These are phyloP conservation scores for Diceros bicornis DNA, from an alignment of 2,797 vertebrate genomes.

Conservation along the genomic window DNA sequence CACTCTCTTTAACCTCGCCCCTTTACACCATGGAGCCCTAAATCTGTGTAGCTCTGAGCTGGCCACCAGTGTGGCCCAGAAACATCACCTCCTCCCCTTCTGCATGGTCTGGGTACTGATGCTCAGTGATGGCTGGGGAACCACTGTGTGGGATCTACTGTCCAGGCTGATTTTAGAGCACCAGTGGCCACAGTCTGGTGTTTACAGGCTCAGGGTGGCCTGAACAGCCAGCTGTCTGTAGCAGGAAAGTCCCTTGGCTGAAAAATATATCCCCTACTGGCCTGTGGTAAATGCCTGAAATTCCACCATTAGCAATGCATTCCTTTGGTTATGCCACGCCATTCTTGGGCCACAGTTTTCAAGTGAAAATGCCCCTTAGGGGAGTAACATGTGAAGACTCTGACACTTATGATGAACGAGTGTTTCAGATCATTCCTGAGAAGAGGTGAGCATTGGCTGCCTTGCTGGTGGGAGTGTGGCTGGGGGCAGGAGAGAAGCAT, in stretches of 20 bases:
- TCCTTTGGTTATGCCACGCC: conserved; percentile 69
- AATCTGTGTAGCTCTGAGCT: neutral
- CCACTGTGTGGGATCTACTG: neutral
- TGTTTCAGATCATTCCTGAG: conserved; percentile 48
- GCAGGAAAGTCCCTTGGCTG: conserved; percentile 55
- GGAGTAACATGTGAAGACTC: conserved; percentile 48
- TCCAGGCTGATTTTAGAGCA: neutral
- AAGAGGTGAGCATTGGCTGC: neutral
- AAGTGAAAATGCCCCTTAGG: conserved; percentile 63
- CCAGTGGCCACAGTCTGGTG: neutral
- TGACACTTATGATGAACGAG: conserved; percentile 47
- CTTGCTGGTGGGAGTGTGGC: neutral
- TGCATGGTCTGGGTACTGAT: neutral
- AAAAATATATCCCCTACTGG: conserved; percentile 67
- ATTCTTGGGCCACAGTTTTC: conserved; percentile 63
- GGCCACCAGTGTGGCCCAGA: neutral
- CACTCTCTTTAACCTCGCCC: conserved; percentile 38
- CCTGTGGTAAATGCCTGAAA: conserved; percentile 75
- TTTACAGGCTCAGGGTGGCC: conserved; percentile 50
- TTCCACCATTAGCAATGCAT: conserved; percentile 77
- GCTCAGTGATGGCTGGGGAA: neutral
- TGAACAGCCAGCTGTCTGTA: conserved; percentile 63
- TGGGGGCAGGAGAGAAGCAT: neutral
- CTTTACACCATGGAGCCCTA: conserved; percentile 45
- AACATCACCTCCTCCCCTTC: neutral